Conservation (phyloP, 2,888 invertebrate species). For the Tetanocera ferruginea region DNA sequence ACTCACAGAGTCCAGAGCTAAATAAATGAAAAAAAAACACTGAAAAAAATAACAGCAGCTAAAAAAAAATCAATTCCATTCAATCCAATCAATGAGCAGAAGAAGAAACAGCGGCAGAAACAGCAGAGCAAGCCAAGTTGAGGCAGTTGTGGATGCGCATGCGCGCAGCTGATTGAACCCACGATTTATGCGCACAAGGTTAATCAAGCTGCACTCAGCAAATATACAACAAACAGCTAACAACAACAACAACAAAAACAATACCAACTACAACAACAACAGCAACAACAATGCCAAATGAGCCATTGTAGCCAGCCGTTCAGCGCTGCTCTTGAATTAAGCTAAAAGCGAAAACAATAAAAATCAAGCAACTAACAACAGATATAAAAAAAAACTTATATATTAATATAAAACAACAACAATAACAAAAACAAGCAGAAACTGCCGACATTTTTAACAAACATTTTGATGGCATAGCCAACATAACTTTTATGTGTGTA, state of each 20-base stretch:
- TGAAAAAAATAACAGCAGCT: not conserved
- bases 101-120: not conserved
- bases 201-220: conserved; percentile 55
- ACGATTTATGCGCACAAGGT: conserved; percentile 65
- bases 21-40: conserved; percentile 14
- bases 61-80: conserved; percentile 30
- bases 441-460: not conserved
- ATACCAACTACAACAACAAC: not conserved
- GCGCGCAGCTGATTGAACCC: conserved; percentile 61
- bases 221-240: not conserved
- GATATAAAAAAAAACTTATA: not conserved
- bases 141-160: not conserved
- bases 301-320: conserved; percentile 35
- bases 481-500: not conserved
- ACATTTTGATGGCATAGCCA: not conserved
- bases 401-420: not conserved
- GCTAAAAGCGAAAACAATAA: conserved; percentile 15
- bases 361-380: conserved; percentile 6
- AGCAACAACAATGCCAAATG: conserved; percentile 42
- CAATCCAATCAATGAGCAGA: conserved; percentile 41
- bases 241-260: not conserved
- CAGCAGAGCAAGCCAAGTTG: not conserved
- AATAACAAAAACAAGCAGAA: not conserved
- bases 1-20: conserved; percentile 4
- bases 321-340: conserved; percentile 27